Evolutionary conservation across 2,797 vertebrate species (phyloP).

Genomic region (Poeciliopsis gracilis): DNA sequence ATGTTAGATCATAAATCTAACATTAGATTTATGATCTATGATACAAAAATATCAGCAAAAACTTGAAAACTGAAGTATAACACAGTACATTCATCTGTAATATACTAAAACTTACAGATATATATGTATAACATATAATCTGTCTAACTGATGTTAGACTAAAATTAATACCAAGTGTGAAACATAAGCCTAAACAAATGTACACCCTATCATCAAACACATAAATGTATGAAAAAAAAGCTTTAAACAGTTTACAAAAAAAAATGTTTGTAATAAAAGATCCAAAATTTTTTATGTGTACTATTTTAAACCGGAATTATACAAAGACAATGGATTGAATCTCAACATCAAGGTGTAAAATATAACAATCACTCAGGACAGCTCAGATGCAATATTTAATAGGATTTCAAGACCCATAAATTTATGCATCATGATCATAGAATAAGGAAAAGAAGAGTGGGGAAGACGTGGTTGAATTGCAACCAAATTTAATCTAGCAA

Average conservation of each 20-base stretch:
- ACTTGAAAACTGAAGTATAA: not conserved
- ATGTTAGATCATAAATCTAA: too few species aligned
- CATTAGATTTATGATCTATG: not conserved
- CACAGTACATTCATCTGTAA: not conserved
- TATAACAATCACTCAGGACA: not conserved
- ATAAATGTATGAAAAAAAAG: too few species aligned
- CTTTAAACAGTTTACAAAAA: too few species aligned
- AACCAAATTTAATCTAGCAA: too few species aligned
- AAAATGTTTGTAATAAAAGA: too few species aligned
- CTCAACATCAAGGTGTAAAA: not conserved
- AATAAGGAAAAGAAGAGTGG: too few species aligned
- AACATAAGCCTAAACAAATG: not conserved
- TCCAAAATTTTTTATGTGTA: too few species aligned
- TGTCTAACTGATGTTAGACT: not conserved
- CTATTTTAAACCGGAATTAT: too few species aligned
- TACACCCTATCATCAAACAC: not conserved
- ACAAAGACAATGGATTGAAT: not conserved
- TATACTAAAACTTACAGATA: not conserved
- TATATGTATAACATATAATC: too few species aligned
- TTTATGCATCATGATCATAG: not conserved
- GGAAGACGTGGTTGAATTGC: too few species aligned
- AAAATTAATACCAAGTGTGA: not conserved
- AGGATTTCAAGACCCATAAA: not conserved
- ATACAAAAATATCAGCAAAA: not conserved
- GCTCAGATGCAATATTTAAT: not conserved